phyloP scores from a whole-genome alignment of 2,888 invertebrate genomes.

The Stegophylla sp. region DNA sequence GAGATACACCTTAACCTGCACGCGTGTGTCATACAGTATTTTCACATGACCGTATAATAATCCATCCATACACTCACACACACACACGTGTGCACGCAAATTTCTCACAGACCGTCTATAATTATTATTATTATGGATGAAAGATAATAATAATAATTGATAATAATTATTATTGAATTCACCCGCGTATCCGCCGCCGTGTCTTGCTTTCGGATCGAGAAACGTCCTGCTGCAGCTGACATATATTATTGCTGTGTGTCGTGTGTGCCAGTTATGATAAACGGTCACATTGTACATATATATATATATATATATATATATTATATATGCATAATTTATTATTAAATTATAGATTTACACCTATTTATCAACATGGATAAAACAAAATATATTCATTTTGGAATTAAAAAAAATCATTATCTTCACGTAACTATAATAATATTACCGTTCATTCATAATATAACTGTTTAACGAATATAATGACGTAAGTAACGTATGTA shows the following conservation, averaged over 20 bases:
- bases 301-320: neutral
- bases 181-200: neutral
- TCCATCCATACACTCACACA: neutral
- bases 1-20: neutral
- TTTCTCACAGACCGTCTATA: conserved; percentile 46
- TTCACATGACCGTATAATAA: conserved; percentile 24
- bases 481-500: too few relatives aligned
- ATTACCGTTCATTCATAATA: too few relatives aligned
- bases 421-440: too few relatives aligned
- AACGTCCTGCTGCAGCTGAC: neutral
- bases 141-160: conserved; percentile 47
- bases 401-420: too few relatives aligned
- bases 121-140: conserved; percentile 42
- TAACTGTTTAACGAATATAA: too few relatives aligned
- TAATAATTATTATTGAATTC: conserved; percentile 54
- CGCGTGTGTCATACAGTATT: conserved; percentile 12
- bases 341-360: too few relatives aligned
- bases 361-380: too few relatives aligned
- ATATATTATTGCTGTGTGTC: neutral
- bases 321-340: too few relatives aligned
- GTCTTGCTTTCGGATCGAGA: conserved; percentile 27
- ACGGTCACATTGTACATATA: neutral
- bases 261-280: neutral
- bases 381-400: too few relatives aligned
- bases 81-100: conserved; percentile 9